phyloP scores from a whole-genome alignment of 37 sponge, comb jelly and placozoan genomes.

The Dysidea cf. avara region DNA sequence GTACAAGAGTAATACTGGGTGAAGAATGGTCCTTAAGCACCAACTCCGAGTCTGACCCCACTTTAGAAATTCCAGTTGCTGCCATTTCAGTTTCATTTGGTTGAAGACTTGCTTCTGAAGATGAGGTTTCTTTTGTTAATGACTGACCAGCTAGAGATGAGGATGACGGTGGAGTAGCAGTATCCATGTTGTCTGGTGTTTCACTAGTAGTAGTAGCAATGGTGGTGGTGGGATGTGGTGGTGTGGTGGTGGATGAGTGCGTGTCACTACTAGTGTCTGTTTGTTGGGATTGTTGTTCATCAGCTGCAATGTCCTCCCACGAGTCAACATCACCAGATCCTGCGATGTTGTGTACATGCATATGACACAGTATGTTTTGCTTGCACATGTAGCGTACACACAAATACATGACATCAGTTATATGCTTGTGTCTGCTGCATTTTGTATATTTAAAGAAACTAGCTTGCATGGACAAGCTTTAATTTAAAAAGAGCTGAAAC shows the following conservation, averaged over 20 bases:
- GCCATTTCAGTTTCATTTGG: not conserved
- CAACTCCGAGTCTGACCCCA: not conserved
- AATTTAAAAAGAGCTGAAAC: no score
- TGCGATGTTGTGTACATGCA: not conserved
- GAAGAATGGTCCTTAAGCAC: not conserved
- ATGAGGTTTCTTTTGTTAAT: no score
- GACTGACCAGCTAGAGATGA: no score
- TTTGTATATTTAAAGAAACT: no score
- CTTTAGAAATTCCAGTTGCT: not conserved
- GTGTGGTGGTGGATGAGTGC: not conserved
- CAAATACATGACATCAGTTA: no score
- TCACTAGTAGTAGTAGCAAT: not conserved
- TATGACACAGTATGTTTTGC: no score
- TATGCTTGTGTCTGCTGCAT: no score
- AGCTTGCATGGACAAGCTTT: no score
- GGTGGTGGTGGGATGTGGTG: not conserved
- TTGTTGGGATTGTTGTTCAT: not conserved
- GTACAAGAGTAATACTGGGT: not conserved
- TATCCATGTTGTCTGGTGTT: not conserved
- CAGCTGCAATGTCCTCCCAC: conserved; percentile 72
- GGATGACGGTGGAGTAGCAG: not conserved
- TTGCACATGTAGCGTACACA: no score
- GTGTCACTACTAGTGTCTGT: not conserved
- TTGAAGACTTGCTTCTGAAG: not conserved
- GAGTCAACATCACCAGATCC: conserved; percentile 47